Percentiles rank a stretch among this genome's conserved stretches.
Conservation (phyloP, 1,140 invertebrate species). For the Phymorhynchus buccinoides region DNA sequence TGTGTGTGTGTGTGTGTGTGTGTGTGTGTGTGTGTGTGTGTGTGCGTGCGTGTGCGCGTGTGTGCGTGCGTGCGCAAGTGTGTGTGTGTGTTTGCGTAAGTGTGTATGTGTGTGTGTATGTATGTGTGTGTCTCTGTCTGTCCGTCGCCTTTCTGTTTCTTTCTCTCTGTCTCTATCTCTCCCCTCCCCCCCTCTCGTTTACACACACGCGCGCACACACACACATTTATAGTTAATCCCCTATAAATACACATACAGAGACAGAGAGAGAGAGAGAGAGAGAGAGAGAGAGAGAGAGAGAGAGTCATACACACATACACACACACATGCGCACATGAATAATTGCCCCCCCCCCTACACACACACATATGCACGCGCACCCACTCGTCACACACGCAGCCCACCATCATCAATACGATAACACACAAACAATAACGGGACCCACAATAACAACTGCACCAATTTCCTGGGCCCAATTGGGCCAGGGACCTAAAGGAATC, state of each 20-base stretch:
- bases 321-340: background rate
- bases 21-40: background rate
- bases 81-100: too few species aligned
- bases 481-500: background rate
- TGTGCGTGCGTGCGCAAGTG: too few species aligned
- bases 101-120: constrained; percentile 24
- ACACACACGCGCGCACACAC: too few species aligned
- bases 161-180: too few species aligned
- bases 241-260: constrained; percentile 13
- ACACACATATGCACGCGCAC: too few species aligned
- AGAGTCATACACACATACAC: too few species aligned
- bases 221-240: too few species aligned
- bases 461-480: background rate
- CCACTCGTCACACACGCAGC: too few species aligned
- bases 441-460: too few species aligned
- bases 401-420: background rate
- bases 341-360: background rate
- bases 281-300: background rate
- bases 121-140: background rate
- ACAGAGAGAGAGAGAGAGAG: constrained; percentile 23
- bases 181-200: too few species aligned
- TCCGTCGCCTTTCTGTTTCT: background rate
- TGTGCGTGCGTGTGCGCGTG: constrained; percentile 6
- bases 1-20: too few species aligned
- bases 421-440: background rate